A percentile compares a stretch with the other conserved stretches of the same genome.
phyloP scores from a whole-genome alignment of 2,797 vertebrate genomes.

The Oreortyx pictus region DNA sequence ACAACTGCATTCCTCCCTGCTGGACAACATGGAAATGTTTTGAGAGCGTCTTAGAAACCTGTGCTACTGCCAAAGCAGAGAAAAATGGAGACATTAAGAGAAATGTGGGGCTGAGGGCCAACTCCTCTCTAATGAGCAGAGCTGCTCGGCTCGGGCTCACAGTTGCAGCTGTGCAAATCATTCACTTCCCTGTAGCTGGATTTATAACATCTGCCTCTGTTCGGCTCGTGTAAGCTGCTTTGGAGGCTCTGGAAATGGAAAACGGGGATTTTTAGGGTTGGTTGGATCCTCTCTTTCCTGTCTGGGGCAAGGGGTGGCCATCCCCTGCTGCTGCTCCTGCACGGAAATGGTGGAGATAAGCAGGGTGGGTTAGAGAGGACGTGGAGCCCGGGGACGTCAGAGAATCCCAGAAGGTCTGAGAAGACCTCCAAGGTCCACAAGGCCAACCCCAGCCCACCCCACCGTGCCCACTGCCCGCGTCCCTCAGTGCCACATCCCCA shows the following conservation, averaged over 20 bases:
- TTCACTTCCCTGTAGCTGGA: not conserved
- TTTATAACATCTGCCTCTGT: conserved; percentile 1
- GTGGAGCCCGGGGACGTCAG: accelerated
- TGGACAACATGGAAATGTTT: conserved; percentile 57
- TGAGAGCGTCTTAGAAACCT: conserved; percentile 48
- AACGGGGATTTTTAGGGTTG: accelerated
- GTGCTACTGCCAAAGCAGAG: not conserved
- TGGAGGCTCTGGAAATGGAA: not conserved
- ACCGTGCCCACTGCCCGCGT: too few species aligned
- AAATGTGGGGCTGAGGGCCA: not conserved
- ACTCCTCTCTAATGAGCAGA: accelerated
- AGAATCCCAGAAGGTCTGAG: too few species aligned
- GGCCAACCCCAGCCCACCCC: too few species aligned
- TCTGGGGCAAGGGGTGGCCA: not conserved
- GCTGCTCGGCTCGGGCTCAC: not conserved
- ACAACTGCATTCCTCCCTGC: not conserved
- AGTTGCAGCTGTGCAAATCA: conserved; percentile 35
- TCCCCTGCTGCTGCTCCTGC: not conserved
- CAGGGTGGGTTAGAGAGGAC: too few species aligned
- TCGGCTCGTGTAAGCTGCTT: not conserved
- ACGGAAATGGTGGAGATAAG: not conserved
- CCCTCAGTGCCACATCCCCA: too few species aligned
- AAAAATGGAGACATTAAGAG: not conserved
- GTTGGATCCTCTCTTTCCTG: not conserved
- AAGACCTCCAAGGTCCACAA: too few species aligned